Base-by-base conservation (phyloP, 1,140 invertebrate genomes). In the Drosophila gunungcola region DNA sequence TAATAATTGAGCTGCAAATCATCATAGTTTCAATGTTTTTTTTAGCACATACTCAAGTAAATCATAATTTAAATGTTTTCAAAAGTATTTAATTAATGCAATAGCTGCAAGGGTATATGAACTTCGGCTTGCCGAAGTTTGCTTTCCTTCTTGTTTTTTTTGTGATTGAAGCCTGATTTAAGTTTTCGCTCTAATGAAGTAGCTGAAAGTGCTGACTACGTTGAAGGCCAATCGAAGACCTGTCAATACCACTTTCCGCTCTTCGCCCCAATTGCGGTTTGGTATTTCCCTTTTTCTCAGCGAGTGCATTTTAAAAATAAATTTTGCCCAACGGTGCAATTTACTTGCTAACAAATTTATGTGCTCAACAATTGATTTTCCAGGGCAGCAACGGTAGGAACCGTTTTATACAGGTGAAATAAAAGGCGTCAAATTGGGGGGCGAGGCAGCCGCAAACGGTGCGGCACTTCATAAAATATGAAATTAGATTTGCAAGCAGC, bases 391-490 rank as follows among this genome's bases (percentile, higher is more conserved):
- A 62, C 64, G 55, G 61, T 39, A 57, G 53, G 49, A 46, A 32
- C 67, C 84, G 52, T 67, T 51, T 51, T 51, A 70, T 62, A 58
- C 70, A 83, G 83, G 79, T 79, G 77, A 88, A 75, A 78, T 78
- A 78, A 73, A 73, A 77, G 73, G 73, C 61, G 73, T 62, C 46
- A 61, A 65, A 73, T 57, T 52, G 29, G n/a, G 49, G 54, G 41
- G 62, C 7, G 39, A 49, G 55, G 55, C 43, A 36, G 48, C 60
- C 32, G 48, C 54, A 63, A 68, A 61, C 58, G 42, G 48, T 68
- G 64, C 74, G 67, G 61, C 83, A 88, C 84, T 88, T 88, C 83
- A 88, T 88, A 89, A 86, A 86, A 86, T 86, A 86, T 86, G 83
- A 86, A 86, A 86, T 86, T 86, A 86, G 83, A 86, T 86, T 86